Evolutionary conservation across 2,113 vertebrate genomes (phyloP).

Genomic region (Aspidoscelis tigris): DNA sequence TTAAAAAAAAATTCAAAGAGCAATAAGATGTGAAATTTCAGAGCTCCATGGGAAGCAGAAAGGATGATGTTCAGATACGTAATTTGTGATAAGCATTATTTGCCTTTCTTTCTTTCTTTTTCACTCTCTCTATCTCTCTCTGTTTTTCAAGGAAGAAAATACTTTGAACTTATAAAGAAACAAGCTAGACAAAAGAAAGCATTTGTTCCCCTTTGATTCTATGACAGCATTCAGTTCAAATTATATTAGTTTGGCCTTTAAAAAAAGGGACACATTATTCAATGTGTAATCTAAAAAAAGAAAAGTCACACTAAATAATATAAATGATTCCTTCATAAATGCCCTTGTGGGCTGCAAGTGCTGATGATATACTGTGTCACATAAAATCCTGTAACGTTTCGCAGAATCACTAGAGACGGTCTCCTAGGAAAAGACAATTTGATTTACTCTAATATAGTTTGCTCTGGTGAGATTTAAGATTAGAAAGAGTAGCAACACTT

Average conservation of each 20-base stretch:
- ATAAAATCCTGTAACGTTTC: constrained; percentile 20
- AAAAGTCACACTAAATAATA: constrained; percentile 36
- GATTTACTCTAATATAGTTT: constrained; percentile 7
- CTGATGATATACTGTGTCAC: not conserved
- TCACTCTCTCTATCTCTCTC: not conserved
- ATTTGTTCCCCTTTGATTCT: not conserved
- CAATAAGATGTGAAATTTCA: not conserved
- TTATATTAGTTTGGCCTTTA: not conserved
- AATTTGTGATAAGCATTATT: not conserved
- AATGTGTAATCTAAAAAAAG: not conserved
- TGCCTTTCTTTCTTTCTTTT: not conserved
- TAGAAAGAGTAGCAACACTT: constrained; percentile 19
- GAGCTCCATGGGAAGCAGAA: not conserved
- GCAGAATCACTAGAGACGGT: not conserved
- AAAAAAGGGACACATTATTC: not conserved
- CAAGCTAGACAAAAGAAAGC: not conserved
- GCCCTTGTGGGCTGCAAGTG: not conserved
- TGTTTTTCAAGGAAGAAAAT: not conserved
- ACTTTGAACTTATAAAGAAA: not conserved
- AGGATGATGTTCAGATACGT: not conserved
- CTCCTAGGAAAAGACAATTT: constrained; percentile 17
- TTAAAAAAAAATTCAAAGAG: not conserved
- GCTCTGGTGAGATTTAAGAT: constrained; percentile 10
- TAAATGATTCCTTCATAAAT: constrained; percentile 13
- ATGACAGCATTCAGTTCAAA: constrained; percentile 13